Conservation (phyloP, 2,113 vertebrate genomes). For the Rhegmatorhina hoffmannsi region DNA sequence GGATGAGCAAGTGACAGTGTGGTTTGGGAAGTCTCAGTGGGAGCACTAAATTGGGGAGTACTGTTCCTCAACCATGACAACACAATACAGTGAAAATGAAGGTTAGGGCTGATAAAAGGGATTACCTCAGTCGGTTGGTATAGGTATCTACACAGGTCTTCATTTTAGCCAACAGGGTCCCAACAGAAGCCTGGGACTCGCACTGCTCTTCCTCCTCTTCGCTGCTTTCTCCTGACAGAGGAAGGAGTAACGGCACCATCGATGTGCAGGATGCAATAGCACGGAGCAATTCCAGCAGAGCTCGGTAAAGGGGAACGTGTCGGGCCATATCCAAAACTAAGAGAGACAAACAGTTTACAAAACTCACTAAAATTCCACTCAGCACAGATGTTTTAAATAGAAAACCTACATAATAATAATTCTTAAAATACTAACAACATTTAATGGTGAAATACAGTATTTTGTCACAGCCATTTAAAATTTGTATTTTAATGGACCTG, state of each 20-base stretch:
- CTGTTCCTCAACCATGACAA: not conserved
- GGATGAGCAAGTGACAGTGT: rapidly evolving
- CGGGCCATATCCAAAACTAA: conserved; percentile 97
- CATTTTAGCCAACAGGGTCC: conserved; percentile 97
- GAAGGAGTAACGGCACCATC: conserved; percentile 92
- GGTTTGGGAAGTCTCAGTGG: not conserved
- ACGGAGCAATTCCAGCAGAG: conserved; percentile 91
- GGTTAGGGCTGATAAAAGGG: not conserved
- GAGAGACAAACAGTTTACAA: not conserved
- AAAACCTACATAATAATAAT: not conserved
- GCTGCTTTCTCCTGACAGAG: conserved; percentile 84
- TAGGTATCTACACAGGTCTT: conserved; percentile 99
- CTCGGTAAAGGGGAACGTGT: conserved; percentile 94
- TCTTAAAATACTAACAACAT: not conserved
- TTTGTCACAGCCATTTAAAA: not conserved
- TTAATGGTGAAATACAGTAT: not conserved
- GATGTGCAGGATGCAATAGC: conserved; percentile 92
- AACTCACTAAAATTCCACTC: not conserved
- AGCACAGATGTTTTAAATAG: not conserved
- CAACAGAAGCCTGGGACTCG: conserved; percentile 93
- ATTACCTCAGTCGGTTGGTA: conserved; percentile 91
- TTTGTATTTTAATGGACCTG: not conserved
- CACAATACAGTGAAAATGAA: not conserved
- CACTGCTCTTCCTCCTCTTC: conserved; percentile 89
- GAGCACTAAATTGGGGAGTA: too few relatives aligned